Base-by-base conservation (phyloP, 1,140 invertebrate genomes). In the Monomorium pharaonis region DNA sequence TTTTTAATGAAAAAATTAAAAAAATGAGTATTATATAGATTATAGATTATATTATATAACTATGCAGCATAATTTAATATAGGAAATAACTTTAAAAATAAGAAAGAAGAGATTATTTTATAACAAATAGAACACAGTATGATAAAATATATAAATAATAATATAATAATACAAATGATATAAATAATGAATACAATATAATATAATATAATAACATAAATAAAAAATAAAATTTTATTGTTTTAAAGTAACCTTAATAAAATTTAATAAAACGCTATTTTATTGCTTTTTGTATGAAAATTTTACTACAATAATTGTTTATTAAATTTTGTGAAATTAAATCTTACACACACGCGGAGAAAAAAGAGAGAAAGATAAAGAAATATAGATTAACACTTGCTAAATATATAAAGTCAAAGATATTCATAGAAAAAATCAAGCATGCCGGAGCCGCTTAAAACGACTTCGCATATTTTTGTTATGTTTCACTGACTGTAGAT, bases 351-450 rank as follows among this genome's bases (percentile, higher is more conserved):
- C n/a, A n/a, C n/a, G n/a, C n/a, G n/a, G n/a, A n/a, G n/a, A n/a
- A n/a, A n/a, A n/a, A n/a, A n/a, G n/a, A n/a, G n/a, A n/a, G n/a
- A n/a, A n/a, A n/a, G n/a, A n/a, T n/a, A n/a, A n/a, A n/a, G n/a
- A n/a, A 9, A 5, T 58, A 33, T 3, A n/a, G 16, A 63, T 81
- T 74, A 74, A 83, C 27, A 37, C 14, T 33, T 44, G 27, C 24
- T 44, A 58, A 83, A 83, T 83, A 47, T 74, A 74, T 74, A 83
- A 72, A 74, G 2, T 30, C 24, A 24, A 2, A 14, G 5, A 47
- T 83, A 72, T 33, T 74, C 14, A 56, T 83, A 83, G 78, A 74
- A 60, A 44, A 83, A 81, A 81, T 70, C 63, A 14, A 74, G 37
- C 37, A 27, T 18, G 78, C 74, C 33, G 77, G 49, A 56, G 27